A percentile compares a stretch with the other conserved stretches of the same genome.
phyloP scores from a whole-genome alignment of 2,888 invertebrate genomes.

The Apodemia duryi region DNA sequence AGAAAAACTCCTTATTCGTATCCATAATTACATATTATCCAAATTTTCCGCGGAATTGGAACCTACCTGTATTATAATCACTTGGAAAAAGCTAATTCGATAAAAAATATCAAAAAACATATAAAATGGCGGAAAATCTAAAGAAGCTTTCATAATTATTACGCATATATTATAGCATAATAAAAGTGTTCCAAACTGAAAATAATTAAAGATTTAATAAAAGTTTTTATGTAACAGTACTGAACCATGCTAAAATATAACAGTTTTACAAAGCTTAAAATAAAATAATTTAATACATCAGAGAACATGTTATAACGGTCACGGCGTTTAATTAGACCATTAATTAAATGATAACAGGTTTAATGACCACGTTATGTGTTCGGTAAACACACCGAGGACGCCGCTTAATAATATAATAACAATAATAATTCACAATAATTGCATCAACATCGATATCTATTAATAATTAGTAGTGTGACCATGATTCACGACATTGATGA shows the following conservation, averaged over 20 bases:
- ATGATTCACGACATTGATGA: not conserved
- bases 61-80: too few relatives aligned
- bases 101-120: too few relatives aligned
- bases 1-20: too few relatives aligned
- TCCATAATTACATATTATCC: too few relatives aligned
- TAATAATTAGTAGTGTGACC: constrained; percentile 6
- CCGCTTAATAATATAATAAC: not conserved
- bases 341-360: constrained; percentile 4
- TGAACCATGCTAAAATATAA: not conserved
- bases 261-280: not conserved
- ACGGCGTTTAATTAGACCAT: not conserved
- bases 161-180: too few relatives aligned
- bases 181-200: too few relatives aligned
- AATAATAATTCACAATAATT: constrained; percentile 7
- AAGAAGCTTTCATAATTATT: too few relatives aligned
- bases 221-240: too few relatives aligned
- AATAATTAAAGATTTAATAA: too few relatives aligned
- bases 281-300: not conserved
- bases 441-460: constrained; percentile 5
- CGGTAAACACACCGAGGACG: not conserved
- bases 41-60: too few relatives aligned
- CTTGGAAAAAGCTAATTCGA: too few relatives aligned
- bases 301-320: not conserved
- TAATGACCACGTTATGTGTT: not conserved
- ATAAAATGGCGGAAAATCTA: too few relatives aligned